Conservation (phyloP, 2,888 invertebrate species). For the Cheilosia pagana region DNA sequence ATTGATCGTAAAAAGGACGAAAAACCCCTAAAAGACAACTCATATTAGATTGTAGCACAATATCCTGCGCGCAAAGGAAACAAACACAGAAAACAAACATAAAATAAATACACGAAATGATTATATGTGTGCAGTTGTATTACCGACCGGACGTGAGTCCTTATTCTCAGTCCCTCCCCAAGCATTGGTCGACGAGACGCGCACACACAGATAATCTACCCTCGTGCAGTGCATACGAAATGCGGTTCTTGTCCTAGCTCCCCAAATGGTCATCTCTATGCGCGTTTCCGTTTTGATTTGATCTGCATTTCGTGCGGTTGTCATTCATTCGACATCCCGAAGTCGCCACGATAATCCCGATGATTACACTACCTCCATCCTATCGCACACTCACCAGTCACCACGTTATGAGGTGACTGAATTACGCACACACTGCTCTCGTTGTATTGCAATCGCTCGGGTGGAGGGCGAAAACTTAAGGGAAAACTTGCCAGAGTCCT, state of each 20-base stretch:
- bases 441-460: slow-evolving; percentile 26
- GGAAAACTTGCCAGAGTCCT: slow-evolving; percentile 22
- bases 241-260: slow-evolving; percentile 1
- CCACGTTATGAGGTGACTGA: slow-evolving; percentile 45
- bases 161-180: neutral
- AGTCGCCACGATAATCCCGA: slow-evolving; percentile 14
- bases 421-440: slow-evolving; percentile 48
- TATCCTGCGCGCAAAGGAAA: slow-evolving; percentile 7
- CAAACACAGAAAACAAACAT: neutral
- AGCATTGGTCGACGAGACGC: slow-evolving; percentile 2
- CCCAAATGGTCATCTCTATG: slow-evolving; percentile 29
- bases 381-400: slow-evolving; percentile 34
- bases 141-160: slow-evolving; percentile 39
- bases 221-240: slow-evolving; percentile 49
- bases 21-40: slow-evolving; percentile 24
- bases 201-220: slow-evolving; percentile 12
- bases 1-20: slow-evolving; percentile 48
- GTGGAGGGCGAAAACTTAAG: slow-evolving; percentile 28
- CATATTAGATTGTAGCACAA: slow-evolving; percentile 40
- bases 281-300: slow-evolving; percentile 34
- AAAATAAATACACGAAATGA: slow-evolving; percentile 28
- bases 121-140: slow-evolving; percentile 47
- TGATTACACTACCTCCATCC: slow-evolving; percentile 1
- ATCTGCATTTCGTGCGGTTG: slow-evolving; percentile 50
- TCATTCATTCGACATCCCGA: slow-evolving; percentile 39